A percentile compares a stretch with the other conserved stretches of the same genome.
Conservation (phyloP, 2,113 vertebrate genomes). For the Holacanthus passer region DNA sequence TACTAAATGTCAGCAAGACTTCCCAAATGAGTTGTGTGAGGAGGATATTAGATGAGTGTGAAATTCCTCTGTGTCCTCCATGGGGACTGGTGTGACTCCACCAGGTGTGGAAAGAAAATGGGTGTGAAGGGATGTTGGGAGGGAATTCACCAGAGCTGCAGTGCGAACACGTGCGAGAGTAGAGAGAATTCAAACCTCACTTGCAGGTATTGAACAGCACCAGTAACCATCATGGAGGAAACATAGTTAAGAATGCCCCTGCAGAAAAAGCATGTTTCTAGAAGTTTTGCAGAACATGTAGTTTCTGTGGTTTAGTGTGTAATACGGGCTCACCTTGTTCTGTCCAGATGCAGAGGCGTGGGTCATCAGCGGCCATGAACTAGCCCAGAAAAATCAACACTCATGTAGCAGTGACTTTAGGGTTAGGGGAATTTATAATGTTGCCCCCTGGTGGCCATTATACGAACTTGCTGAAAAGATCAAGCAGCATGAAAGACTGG, state of each 20-base stretch:
- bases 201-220: background rate
- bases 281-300: background rate
- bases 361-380: background rate
- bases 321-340: background rate
- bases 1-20: slow-evolving; percentile 8
- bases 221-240: no score
- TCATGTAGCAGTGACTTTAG: background rate
- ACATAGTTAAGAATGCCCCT: no score
- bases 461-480: background rate
- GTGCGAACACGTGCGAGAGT: background rate
- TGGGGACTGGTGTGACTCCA: slow-evolving; percentile 15
- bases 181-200: background rate
- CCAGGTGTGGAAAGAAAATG: slow-evolving; percentile 35
- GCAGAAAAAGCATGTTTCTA: background rate
- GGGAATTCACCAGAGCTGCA: background rate
- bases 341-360: background rate
- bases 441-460: slow-evolving; percentile 39
- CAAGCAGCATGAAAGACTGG: background rate
- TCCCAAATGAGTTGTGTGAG: slow-evolving; percentile 10
- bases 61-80: slow-evolving; percentile 42
- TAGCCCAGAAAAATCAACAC: background rate
- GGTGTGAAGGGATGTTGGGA: slow-evolving; percentile 21
- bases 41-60: slow-evolving; percentile 56
- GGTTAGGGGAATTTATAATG: no score
- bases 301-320: no score